Evolutionary conservation across 2,797 vertebrate genomes (phyloP).

Genomic region (Helicolenus hilgendorfi): DNA sequence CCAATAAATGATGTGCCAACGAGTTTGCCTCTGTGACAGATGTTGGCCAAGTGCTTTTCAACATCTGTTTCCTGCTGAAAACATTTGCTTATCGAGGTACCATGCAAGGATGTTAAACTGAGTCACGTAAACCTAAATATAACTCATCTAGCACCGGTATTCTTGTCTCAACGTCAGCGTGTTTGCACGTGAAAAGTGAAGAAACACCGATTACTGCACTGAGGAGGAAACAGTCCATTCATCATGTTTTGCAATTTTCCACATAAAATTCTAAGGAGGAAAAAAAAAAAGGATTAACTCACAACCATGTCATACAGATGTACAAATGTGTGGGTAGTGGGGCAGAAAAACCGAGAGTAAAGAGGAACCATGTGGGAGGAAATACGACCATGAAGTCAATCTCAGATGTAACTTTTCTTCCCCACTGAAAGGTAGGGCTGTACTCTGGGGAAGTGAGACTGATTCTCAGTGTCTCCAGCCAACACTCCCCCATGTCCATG

Average conservation of each 20-base stretch:
- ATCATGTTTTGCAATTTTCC: slow-evolving; percentile 19
- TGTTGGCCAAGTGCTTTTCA: not conserved
- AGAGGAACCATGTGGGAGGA: slow-evolving; percentile 67
- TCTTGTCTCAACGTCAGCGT: not conserved
- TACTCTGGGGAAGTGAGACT: slow-evolving; percentile 40
- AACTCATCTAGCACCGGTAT: not conserved
- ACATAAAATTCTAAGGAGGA: not conserved
- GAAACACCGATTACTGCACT: not conserved
- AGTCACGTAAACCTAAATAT: not conserved
- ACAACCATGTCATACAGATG: slow-evolving; percentile 30
- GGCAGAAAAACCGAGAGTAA: slow-evolving; percentile 51
- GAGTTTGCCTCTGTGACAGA: not conserved
- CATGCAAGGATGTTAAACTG: not conserved
- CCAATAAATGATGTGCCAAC: not conserved
- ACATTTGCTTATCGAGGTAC: not conserved
- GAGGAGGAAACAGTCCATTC: not conserved
- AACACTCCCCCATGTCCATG: slow-evolving; percentile 49
- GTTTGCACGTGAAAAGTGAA: not conserved
- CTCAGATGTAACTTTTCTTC: slow-evolving; percentile 46
- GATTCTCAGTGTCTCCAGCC: slow-evolving; percentile 50
- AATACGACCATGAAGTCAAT: slow-evolving; percentile 58
- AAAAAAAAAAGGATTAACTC: not conserved
- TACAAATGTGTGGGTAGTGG: slow-evolving; percentile 59
- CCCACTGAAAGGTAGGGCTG: slow-evolving; percentile 71
- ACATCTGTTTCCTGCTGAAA: not conserved